Conservation (phyloP, 1,140 invertebrate species). For the Ctenoplectra terminalis region DNA sequence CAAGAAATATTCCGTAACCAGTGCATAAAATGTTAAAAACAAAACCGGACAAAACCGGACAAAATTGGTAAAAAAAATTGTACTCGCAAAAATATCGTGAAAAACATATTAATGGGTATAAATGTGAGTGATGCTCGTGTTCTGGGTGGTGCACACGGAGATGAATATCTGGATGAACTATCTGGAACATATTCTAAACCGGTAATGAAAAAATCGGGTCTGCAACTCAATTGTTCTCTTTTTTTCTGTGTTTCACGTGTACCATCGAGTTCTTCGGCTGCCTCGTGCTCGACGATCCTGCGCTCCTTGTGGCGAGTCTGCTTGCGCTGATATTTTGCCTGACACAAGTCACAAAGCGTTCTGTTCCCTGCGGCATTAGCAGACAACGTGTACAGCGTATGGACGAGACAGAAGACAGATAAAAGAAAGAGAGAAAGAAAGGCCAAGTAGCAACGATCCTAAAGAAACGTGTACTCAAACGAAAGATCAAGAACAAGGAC, state of each 20-base stretch:
- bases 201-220: constrained; percentile 30
- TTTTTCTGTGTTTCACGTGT: constrained; percentile 74
- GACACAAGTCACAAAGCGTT: constrained; percentile 92
- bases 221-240: constrained; percentile 68
- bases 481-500: not conserved
- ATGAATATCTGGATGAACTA: constrained; percentile 38
- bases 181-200: constrained; percentile 56
- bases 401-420: constrained; percentile 40
- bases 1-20: too few species aligned
- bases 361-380: constrained; percentile 89
- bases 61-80: not conserved
- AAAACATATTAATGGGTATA: not conserved
- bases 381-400: constrained; percentile 69
- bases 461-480: constrained; percentile 5
- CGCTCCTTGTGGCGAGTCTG: constrained; percentile 86
- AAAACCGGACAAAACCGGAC: not conserved
- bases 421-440: constrained; percentile 9
- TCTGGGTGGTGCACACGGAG: constrained; percentile 19
- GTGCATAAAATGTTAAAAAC: not conserved
- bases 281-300: constrained; percentile 80
- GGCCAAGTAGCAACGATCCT: constrained; percentile 37
- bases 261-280: constrained; percentile 82
- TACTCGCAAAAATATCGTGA: not conserved
- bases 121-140: constrained; percentile 12
- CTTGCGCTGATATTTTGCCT: constrained; percentile 87